Evolutionary conservation across 2,888 invertebrate genomes (phyloP).

Genomic region (Idaea biselata): DNA sequence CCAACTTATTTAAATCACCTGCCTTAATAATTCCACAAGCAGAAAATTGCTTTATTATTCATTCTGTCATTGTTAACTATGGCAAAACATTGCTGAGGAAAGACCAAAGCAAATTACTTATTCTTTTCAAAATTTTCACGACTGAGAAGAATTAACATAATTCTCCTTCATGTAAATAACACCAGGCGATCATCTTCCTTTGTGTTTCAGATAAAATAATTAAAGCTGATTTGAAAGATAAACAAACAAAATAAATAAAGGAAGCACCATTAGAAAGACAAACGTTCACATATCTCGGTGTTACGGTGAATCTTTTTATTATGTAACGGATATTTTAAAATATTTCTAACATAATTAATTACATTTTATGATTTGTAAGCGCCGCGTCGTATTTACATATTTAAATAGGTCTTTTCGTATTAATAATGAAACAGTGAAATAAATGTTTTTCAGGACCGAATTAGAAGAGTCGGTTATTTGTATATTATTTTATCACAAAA

Average conservation of each 20-base stretch:
- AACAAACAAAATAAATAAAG: neutral
- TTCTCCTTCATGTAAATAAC: constrained; percentile 43
- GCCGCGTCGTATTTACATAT: neutral
- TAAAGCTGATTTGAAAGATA: constrained; percentile 2
- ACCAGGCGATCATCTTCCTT: constrained; percentile 35
- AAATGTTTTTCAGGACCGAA: neutral
- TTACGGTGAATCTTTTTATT: neutral
- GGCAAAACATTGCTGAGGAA: neutral
- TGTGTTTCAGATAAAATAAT: constrained; percentile 18
- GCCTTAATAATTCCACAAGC: neutral
- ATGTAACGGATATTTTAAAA: neutral
- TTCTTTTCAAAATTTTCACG: constrained; percentile 26
- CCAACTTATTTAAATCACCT: neutral
- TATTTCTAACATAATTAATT: neutral
- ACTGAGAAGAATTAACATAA: constrained; percentile 45
- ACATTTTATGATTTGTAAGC: neutral
- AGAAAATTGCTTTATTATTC: neutral
- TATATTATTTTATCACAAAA: neutral
- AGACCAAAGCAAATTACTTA: constrained; percentile 17
- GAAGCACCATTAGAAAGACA: constrained; percentile 1
- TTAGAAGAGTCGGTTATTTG: neutral
- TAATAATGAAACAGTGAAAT: neutral
- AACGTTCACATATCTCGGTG: neutral
- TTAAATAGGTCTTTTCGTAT: neutral
- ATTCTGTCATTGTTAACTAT: constrained; percentile 2